Evolutionary conservation across 2,113 vertebrate genomes (phyloP), one percentile per base, ranked within the genome.

Genomic region (Eretmodus cyanostictus): DNA sequence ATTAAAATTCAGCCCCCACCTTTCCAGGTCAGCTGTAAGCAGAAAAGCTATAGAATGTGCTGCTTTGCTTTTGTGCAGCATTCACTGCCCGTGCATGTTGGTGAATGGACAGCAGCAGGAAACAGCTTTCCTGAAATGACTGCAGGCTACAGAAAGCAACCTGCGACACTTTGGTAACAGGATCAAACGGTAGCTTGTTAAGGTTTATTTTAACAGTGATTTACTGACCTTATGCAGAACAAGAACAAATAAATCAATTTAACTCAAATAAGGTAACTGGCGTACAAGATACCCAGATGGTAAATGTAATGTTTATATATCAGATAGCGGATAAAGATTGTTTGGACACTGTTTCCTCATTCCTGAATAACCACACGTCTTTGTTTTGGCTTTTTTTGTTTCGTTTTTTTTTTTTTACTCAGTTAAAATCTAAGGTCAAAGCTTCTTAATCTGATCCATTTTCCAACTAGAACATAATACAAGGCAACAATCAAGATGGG

Each of bases 331-430:
- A 76, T 19, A 49, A 76, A 76, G 4, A 47, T 47, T 29, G 24
- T 76, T 27, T 76, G 38, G 13, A 47, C 14, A 27, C 40, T 7
- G 14, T 29, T 47, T 29, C 3, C 68, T 76, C 24, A 47, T 76
- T 76, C 3, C 9, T 76, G 14, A 29, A 47, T 19, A 73, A 47
- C 68, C 13, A 47, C 13, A 3, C 0, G 2, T 27, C 40, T 68
- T 11, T 42, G 38, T 55, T 55, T 55, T 24, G 53, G 22, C 5
- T 24, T 55, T 55, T 55, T 24, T 7, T 11, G 1, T 54, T 54
- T 10, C 1, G 0, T 0, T 2, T 9, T 6, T 10, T 4, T 0
- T 3, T 12, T 13, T 14, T 55, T 10, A 29, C 68, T 29, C 9
- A 19, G 14, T 76, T 76, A 45, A 45, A 61, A 61, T 61, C 57